Evolutionary conservation across 2,113 vertebrate species (phyloP).

Genomic region (Corapipo altera): DNA sequence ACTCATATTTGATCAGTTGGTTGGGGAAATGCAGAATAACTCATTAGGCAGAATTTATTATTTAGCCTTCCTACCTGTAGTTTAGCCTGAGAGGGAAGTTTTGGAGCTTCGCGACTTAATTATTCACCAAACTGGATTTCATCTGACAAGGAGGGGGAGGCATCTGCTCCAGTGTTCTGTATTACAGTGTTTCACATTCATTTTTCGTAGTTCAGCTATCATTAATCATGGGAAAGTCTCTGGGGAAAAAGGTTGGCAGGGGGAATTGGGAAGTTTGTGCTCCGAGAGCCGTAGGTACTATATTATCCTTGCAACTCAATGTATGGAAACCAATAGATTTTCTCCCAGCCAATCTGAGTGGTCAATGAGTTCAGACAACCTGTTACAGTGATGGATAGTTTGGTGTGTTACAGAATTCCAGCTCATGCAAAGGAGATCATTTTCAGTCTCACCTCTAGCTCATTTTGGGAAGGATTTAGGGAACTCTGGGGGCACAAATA

Average conservation of each 20-base stretch:
- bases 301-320: conserved; percentile 16
- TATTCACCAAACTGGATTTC: conserved; percentile 38
- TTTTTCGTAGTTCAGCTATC: conserved; percentile 54
- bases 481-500: neutral
- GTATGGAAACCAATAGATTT: conserved; percentile 36
- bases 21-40: conserved; percentile 43
- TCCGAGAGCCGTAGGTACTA: neutral
- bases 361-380: conserved; percentile 49
- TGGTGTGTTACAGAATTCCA: neutral
- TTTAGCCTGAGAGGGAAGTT: conserved; percentile 14
- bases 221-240: conserved; percentile 57
- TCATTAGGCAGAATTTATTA: conserved; percentile 50
- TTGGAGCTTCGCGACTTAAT: conserved; percentile 41
- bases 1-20: conserved; percentile 51
- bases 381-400: conserved; percentile 49
- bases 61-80: conserved; percentile 2
- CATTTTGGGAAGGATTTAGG: neutral
- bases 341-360: conserved; percentile 38
- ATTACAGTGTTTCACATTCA: conserved; percentile 10
- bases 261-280: conserved; percentile 32
- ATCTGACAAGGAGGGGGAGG: conserved; percentile 38
- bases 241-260: neutral
- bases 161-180: neutral
- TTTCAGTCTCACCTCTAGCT: neutral
- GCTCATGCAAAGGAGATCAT: neutral